These are phyloP conservation scores for Callospermophilus lateralis DNA, from an alignment of 2,113 vertebrate species.

Conservation along the genomic window DNA sequence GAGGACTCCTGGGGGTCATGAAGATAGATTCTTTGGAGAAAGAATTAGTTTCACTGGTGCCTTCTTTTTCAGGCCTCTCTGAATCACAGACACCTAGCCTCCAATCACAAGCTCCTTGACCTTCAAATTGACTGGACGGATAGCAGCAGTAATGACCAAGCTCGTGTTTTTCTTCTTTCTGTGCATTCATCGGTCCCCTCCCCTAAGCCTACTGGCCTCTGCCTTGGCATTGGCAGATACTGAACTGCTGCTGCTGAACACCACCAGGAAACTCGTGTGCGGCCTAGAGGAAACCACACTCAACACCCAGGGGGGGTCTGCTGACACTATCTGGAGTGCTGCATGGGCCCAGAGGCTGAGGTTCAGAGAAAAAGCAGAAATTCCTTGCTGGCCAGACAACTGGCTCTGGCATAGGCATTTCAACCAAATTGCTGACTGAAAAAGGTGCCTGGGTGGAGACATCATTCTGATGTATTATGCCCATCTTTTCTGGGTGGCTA, in stretches of 20 bases:
- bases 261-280: background rate
- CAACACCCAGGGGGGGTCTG: background rate
- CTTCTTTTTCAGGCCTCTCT: background rate
- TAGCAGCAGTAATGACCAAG: constrained; percentile 33
- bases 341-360: background rate
- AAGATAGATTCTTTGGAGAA: background rate
- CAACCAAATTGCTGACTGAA: constrained; percentile 6
- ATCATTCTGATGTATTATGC: background rate
- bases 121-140: constrained; percentile 30
- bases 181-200: background rate
- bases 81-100: constrained; percentile 50
- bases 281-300: background rate
- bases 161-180: constrained; percentile 38
- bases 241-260: background rate
- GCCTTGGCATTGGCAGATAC: fast-evolving
- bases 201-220: background rate
- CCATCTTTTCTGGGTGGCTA: background rate
- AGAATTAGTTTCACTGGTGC: constrained; percentile 38
- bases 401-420: background rate
- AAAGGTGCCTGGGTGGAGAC: background rate
- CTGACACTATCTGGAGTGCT: background rate
- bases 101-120: constrained; percentile 3
- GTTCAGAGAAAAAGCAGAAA: background rate
- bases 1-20: background rate
- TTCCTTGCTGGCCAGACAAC: background rate